Evolutionary conservation across 64 coral and sea anemone genomes (phyloP).

Genomic region (Stichodactyla helianthus): DNA sequence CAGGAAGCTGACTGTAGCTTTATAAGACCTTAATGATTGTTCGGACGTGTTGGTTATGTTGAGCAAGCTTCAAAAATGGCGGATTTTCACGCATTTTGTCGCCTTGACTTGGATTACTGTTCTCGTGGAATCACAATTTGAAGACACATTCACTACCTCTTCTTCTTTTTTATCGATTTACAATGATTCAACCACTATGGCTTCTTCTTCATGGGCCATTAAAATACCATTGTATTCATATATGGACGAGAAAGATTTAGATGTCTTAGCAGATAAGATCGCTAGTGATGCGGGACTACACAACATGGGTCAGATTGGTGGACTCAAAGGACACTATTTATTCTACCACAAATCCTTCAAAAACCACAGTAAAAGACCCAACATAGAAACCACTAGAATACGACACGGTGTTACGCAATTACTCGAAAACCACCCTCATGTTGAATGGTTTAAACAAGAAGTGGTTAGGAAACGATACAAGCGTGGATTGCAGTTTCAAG

Average conservation of each 20-base stretch:
- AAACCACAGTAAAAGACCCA: conserved; percentile 42
- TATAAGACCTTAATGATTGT: neutral
- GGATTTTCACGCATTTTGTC: conserved; percentile 48
- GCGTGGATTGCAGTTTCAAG: conserved; percentile 87
- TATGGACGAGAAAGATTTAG: conserved; percentile 21
- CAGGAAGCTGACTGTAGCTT: conserved; percentile 48
- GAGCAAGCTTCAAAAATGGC: conserved; percentile 72
- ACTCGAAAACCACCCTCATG: conserved; percentile 69
- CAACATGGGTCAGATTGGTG: conserved; percentile 83
- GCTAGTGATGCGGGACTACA: conserved; percentile 56
- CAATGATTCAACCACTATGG: neutral
- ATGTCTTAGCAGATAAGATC: conserved; percentile 60
- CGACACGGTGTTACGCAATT: conserved; percentile 49
- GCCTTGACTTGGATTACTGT: conserved; percentile 42
- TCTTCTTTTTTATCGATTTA: conserved; percentile 9
- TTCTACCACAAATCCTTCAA: conserved; percentile 62
- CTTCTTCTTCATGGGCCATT: conserved; percentile 76
- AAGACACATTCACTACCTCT: conserved; percentile 16
- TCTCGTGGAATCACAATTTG: conserved; percentile 27
- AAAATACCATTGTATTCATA: conserved; percentile 57
- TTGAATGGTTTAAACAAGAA: conserved; percentile 94
- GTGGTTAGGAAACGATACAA: conserved; percentile 67
- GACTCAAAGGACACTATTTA: conserved; percentile 66
- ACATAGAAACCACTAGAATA: conserved; percentile 21
- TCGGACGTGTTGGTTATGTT: conserved; percentile 73